These are phyloP conservation scores for Polydrusus pterygomalis DNA, from an alignment of 2,888 invertebrate genomes.

Conservation along the genomic window DNA sequence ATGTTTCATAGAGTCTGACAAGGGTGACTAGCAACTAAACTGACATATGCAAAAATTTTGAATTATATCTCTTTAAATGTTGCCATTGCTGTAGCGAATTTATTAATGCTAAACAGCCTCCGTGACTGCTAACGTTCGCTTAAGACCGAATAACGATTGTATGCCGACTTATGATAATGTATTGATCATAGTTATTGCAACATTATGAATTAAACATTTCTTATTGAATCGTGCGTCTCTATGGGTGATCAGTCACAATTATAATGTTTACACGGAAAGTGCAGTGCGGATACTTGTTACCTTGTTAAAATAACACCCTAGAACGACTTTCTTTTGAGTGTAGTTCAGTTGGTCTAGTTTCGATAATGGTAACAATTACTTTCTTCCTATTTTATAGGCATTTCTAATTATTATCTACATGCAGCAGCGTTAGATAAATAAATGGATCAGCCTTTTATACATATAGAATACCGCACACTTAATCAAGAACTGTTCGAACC, in stretches of 20 bases:
- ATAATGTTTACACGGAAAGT: conserved; percentile 34
- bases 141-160: conserved; percentile 48
- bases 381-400: no score
- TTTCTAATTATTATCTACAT: no score
- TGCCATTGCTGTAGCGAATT: conserved; percentile 39
- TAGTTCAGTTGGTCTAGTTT: not conserved
- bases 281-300: conserved; percentile 17
- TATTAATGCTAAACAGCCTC: conserved; percentile 47
- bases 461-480: no score
- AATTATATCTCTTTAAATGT: conserved; percentile 34
- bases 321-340: not conserved
- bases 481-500: no score
- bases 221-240: conserved; percentile 42
- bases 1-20: conserved; percentile 19
- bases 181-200: conserved; percentile 45
- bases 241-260: conserved; percentile 41
- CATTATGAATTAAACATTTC: conserved; percentile 50
- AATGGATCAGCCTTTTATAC: no score
- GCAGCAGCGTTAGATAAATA: no score
- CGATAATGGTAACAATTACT: not conserved
- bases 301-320: conserved; percentile 1
- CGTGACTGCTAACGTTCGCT: conserved; percentile 38
- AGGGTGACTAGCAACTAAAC: conserved; percentile 25
- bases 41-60: conserved; percentile 23
- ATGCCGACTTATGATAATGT: conserved; percentile 48